phyloP scores from a whole-genome alignment of 2,888 invertebrate species.

The Choreutis nemorana region DNA sequence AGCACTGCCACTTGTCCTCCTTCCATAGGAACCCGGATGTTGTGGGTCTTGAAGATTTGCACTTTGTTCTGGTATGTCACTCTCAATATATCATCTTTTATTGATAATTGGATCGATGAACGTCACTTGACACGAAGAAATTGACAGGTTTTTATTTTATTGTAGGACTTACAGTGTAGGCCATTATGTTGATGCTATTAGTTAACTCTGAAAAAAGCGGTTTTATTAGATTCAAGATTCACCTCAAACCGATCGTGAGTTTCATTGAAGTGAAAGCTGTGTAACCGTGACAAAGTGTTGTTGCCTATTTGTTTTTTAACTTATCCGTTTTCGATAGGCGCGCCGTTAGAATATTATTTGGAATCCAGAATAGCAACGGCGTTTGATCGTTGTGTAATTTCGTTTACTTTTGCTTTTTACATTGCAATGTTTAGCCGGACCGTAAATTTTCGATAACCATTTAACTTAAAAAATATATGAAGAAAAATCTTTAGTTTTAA shows the following conservation, averaged over 20 bases:
- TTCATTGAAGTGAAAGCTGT: conserved; percentile 24
- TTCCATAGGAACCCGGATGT: conserved; percentile 27
- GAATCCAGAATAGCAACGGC: conserved; percentile 10
- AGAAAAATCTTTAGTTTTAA: no score
- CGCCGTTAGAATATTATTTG: conserved; percentile 11
- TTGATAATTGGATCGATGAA: no score
- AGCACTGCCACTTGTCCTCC: conserved; percentile 24
- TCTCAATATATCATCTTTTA: conserved; percentile 4
- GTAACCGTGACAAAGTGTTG: conserved; percentile 13
- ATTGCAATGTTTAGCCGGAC: conserved; percentile 11
- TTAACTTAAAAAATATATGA: no score
- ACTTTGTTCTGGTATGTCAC: conserved; percentile 5
- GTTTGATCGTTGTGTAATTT: conserved; percentile 14
- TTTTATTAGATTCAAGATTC: no score
- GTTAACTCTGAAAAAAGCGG: no score
- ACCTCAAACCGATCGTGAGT: no score
- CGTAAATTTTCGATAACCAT: no score
- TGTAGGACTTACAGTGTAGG: background rate
- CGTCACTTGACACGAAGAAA: background rate
- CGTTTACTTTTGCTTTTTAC: conserved; percentile 9
- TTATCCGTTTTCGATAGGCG: conserved; percentile 14
- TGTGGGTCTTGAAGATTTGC: conserved; percentile 13
- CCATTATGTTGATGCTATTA: background rate
- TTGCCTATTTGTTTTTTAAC: conserved; percentile 17
- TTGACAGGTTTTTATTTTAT: background rate